Evolutionary conservation across 2,113 vertebrate genomes (phyloP), one percentile per base, ranked within the genome.

Genomic region (Cygnus buccinator): DNA sequence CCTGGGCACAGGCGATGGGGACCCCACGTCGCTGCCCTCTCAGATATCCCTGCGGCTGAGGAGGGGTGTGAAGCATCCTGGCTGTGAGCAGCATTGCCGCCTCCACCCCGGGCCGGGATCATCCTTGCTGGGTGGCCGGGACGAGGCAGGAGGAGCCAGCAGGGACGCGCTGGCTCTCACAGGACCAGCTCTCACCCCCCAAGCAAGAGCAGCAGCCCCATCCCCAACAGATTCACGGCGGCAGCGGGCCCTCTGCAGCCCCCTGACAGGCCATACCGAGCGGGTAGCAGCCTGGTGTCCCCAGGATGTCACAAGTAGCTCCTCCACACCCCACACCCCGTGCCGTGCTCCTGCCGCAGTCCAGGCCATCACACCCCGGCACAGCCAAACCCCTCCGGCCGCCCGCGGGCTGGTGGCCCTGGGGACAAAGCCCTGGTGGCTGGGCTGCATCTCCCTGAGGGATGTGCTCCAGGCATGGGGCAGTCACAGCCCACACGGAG

Each of bases 251-350:
- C 41, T 41, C 41, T 62, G 59, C 59, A 80, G 33, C 22, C 43
- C 3, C 0, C n/a, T 18, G n/a, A 19, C 54, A 68, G 10, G 23
- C 46, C 70, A 57, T 19, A 9, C 31, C 2, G 11, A 77, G 67
- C 43, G 71, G 29, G 87, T 29, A 28, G 35, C 41, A 67, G 52
- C 67, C 57, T 79, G 62, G 14, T 57, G 29, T 71, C 37, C n/a
- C 46, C 75, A 75, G 26, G 23, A 71, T 5, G 9, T 67, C 61
- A 39, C 10, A 58, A 82, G 22, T 71, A 90, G 19, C 58, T 39
- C 39, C 39, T 39, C 39, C 39, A 39, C 39, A 39, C 44, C 28
- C 43, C 35, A 9, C 13, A 31, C 8, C 0, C 0, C 0, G 0
- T 13, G 17, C 54, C 39, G 20, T 0, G 2, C 48, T 76, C 72